These are phyloP conservation scores for Xiphydria camelus DNA, from an alignment of 2,888 invertebrate genomes.

Conservation along the genomic window DNA sequence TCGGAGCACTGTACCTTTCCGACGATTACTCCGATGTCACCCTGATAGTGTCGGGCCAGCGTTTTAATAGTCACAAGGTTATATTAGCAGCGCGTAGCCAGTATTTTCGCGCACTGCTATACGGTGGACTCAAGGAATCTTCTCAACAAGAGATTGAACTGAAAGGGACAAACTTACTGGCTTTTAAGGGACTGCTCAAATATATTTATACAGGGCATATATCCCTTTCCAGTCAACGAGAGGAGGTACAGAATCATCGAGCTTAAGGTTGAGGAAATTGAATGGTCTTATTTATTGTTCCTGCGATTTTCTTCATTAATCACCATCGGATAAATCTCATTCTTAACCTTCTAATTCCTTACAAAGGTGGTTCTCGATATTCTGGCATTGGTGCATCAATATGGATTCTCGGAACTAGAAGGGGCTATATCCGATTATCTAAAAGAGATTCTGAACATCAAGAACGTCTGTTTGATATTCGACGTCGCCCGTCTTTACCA, in stretches of 20 bases:
- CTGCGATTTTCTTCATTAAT: not conserved
- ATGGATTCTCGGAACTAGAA: slow-evolving; percentile 92
- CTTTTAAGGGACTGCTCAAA: slow-evolving; percentile 86
- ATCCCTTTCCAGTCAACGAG: slow-evolving; percentile 61
- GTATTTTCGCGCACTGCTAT: slow-evolving; percentile 87
- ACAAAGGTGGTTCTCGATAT: slow-evolving; percentile 60
- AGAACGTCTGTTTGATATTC: slow-evolving; percentile 93
- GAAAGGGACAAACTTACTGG: slow-evolving; percentile 78
- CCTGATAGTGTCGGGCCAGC: slow-evolving; percentile 79
- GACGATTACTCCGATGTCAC: slow-evolving; percentile 91
- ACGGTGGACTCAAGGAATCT: slow-evolving; percentile 78
- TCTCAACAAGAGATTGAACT: slow-evolving; percentile 80
- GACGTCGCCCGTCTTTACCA: slow-evolving; percentile 83
- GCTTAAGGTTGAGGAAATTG: slow-evolving; percentile 7
- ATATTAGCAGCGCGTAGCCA: slow-evolving; percentile 94
- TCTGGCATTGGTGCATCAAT: slow-evolving; percentile 90
- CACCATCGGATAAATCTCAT: too few species aligned
- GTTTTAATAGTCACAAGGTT: slow-evolving; percentile 74
- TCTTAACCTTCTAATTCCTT: too few species aligned
- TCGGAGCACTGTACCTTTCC: slow-evolving; percentile 82
- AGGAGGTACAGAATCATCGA: slow-evolving; percentile 57
- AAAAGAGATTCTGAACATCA: slow-evolving; percentile 80
- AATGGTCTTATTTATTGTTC: slow-evolving; percentile 4
- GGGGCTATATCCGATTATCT: slow-evolving; percentile 91
- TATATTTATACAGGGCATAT: slow-evolving; percentile 93